These are phyloP conservation scores for Perdita meconis DNA, from an alignment of 2,888 invertebrate species.

Conservation along the genomic window DNA sequence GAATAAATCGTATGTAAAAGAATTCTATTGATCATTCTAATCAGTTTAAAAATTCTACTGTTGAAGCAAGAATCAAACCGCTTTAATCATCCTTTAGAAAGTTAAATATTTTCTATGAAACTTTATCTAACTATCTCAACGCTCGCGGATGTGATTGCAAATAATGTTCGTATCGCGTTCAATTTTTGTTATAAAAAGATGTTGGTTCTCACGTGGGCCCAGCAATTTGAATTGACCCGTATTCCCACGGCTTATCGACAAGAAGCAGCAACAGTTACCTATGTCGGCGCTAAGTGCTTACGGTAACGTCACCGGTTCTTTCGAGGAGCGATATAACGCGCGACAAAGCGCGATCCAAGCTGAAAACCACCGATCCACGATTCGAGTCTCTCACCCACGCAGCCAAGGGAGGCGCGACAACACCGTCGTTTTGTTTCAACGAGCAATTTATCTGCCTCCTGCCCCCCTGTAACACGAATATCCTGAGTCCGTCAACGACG, in stretches of 20 bases:
- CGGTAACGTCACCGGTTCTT: conserved; percentile 4
- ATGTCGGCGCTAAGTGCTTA: background rate
- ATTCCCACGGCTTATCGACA: background rate
- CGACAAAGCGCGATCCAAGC: conserved; percentile 24
- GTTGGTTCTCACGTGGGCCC: background rate
- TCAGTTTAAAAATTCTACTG: too few relatives aligned
- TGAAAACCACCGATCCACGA: conserved; percentile 52
- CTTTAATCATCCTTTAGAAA: too few relatives aligned
- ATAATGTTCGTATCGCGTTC: background rate
- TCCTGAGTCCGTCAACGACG: conserved; percentile 44
- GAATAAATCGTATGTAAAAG: too few relatives aligned
- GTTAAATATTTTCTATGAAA: too few relatives aligned
- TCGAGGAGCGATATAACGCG: conserved; percentile 12
- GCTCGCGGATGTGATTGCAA: too few relatives aligned
- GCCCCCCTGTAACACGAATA: conserved; percentile 53
- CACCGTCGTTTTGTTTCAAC: conserved; percentile 51
- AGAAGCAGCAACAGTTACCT: background rate
- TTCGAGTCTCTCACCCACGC: conserved; percentile 53
- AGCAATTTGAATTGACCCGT: background rate
- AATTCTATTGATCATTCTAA: too few relatives aligned
- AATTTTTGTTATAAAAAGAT: background rate
- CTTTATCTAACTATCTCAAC: too few relatives aligned
- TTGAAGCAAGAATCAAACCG: too few relatives aligned
- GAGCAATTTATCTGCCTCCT: conserved; percentile 62
- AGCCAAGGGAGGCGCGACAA: conserved; percentile 36